A percentile compares a stretch with the other conserved stretches of the same genome.
Evolutionary conservation across 2,888 invertebrate species (phyloP).

Genomic region (Dichetophora obliterata): DNA sequence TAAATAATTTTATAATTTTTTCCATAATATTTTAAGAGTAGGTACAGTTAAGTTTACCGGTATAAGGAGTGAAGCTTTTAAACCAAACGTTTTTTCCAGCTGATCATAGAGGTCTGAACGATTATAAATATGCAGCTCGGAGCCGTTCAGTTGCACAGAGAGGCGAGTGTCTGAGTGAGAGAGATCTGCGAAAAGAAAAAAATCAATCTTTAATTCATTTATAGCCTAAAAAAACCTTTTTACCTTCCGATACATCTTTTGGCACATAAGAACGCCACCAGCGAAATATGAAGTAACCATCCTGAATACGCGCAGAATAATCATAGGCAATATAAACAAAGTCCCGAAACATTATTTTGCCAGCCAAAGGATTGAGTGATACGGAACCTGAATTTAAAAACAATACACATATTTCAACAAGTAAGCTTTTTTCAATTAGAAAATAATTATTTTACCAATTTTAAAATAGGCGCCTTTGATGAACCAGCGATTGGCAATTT

Average conservation of each 20-base stretch:
- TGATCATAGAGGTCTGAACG: slow-evolving; percentile 87
- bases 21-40: too few relatives aligned
- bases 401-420: slow-evolving; percentile 50
- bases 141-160: slow-evolving; percentile 91
- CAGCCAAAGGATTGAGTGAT: slow-evolving; percentile 94
- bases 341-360: slow-evolving; percentile 98
- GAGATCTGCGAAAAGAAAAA: slow-evolving; percentile 77
- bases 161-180: slow-evolving; percentile 94
- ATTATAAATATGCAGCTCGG: slow-evolving; percentile 96
- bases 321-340: slow-evolving; percentile 94
- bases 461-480: slow-evolving; percentile 89
- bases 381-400: slow-evolving; percentile 80
- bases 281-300: slow-evolving; percentile 96
- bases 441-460: slow-evolving; percentile 77
- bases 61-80: slow-evolving; percentile 82
- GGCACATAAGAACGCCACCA: slow-evolving; percentile 98
- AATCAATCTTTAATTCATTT: neutral
- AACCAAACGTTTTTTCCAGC: slow-evolving; percentile 88
- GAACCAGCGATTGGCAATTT: slow-evolving; percentile 88
- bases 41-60: slow-evolving; percentile 63
- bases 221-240: slow-evolving; percentile 29
- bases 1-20: neutral
- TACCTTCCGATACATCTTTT: slow-evolving; percentile 95
- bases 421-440: slow-evolving; percentile 42
- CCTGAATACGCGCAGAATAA: slow-evolving; percentile 92